Evolutionary conservation across 2,113 vertebrate genomes (phyloP).

Genomic region (Leptobrachium leishanense): DNA sequence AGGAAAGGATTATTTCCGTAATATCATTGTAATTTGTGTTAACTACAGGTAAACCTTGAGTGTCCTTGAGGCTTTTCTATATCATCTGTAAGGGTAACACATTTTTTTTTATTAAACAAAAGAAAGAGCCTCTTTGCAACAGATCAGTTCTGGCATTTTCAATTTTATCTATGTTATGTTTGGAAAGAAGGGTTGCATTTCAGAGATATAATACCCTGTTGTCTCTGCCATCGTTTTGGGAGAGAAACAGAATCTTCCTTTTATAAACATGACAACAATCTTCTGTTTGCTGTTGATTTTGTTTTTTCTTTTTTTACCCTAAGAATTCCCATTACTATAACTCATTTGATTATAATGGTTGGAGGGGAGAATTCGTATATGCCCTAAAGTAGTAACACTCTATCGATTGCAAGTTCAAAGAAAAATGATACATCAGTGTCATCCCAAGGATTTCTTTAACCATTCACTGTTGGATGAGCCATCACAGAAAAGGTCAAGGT

Average conservation of each 20-base stretch:
- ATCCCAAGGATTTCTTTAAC: slow-evolving; percentile 36
- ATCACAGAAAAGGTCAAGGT: slow-evolving; percentile 48
- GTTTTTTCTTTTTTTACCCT: slow-evolving; percentile 13
- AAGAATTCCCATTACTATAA: slow-evolving; percentile 17
- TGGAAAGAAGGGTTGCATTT: slow-evolving; percentile 13
- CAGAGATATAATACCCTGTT: slow-evolving; percentile 29
- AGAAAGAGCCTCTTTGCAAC: slow-evolving; percentile 25
- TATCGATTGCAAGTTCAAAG: slow-evolving; percentile 39
- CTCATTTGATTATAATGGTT: slow-evolving; percentile 16
- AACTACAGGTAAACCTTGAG: slow-evolving; percentile 47
- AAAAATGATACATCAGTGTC: slow-evolving; percentile 32
- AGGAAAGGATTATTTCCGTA: slow-evolving; percentile 45
- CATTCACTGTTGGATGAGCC: slow-evolving; percentile 8
- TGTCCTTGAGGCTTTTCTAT: slow-evolving; percentile 48
- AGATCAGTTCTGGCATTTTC: slow-evolving; percentile 30
- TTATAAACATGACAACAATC: slow-evolving; percentile 7
- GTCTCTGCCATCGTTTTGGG: not conserved
- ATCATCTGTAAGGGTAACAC: slow-evolving; percentile 33
- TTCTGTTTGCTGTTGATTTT: not conserved
- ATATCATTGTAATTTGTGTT: slow-evolving; percentile 47
- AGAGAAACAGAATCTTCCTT: not conserved
- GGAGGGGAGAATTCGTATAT: slow-evolving; percentile 11
- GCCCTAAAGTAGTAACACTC: slow-evolving; percentile 31
- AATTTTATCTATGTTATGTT: slow-evolving; percentile 34
- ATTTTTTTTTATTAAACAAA: slow-evolving; percentile 35